These are phyloP conservation scores for Gadopsis marmoratus DNA, from an alignment of 2,797 vertebrate genomes.

Conservation along the genomic window DNA sequence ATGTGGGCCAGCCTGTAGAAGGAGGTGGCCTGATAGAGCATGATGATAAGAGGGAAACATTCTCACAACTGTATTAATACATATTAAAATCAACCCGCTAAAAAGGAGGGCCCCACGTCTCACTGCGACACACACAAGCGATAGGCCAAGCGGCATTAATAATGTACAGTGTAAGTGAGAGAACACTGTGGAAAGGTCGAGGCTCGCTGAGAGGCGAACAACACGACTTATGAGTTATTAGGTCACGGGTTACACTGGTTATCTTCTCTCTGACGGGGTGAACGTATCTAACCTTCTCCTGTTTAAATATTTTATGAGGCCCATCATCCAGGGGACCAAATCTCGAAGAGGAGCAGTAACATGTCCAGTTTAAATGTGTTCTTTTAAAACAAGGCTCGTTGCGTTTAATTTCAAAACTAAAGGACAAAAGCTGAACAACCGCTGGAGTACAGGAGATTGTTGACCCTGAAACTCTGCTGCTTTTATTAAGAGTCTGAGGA, in stretches of 20 bases:
- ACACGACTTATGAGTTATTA: conserved; percentile 58
- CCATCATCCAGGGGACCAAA: conserved; percentile 2
- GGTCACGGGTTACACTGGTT: conserved; percentile 45
- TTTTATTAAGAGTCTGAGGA: not conserved
- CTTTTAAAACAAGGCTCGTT: conserved; percentile 3
- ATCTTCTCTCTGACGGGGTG: conserved; percentile 24
- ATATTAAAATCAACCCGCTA: conserved; percentile 56
- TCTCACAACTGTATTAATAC: conserved; percentile 59
- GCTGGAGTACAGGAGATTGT: not conserved
- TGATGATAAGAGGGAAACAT: conserved; percentile 57
- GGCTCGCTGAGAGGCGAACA: conserved; percentile 64
- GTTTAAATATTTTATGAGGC: conserved; percentile 29
- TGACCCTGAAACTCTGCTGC: conserved; percentile 34
- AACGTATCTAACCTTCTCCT: conserved; percentile 6
- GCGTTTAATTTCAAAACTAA: conserved; percentile 10
- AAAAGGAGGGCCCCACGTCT: conserved; percentile 26
- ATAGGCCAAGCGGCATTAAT: conserved; percentile 62
- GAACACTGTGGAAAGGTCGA: conserved; percentile 70
- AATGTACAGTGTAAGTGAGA: conserved; percentile 63
- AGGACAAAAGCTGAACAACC: not conserved
- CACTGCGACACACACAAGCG: conserved; percentile 21
- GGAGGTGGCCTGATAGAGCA: conserved; percentile 45
- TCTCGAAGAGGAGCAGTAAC: not conserved
- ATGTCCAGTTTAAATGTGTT: not conserved
- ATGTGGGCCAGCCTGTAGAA: conserved; percentile 58